A percentile compares a stretch with the other conserved stretches of the same genome.
Evolutionary conservation across 1,140 invertebrate genomes (phyloP).

Genomic region (Zaprionus inermis): DNA sequence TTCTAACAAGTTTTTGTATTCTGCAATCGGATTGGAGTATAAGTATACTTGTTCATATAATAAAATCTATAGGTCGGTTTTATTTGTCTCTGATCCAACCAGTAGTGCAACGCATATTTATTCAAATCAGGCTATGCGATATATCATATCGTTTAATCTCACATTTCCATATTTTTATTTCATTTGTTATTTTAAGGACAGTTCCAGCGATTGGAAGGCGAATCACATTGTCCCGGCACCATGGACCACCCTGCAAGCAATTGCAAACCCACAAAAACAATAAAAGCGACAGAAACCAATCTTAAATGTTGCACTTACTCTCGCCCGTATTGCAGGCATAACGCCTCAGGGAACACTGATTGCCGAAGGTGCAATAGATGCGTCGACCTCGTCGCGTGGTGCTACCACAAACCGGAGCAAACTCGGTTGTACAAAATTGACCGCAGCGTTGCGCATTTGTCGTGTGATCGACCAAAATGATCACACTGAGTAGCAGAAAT

Average conservation of each 20-base stretch:
- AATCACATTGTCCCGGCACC: background rate
- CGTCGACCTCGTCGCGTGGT: background rate
- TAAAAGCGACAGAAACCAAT: background rate
- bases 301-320: background rate
- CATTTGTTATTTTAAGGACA: background rate
- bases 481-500: background rate
- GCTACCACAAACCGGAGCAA: constrained; percentile 1
- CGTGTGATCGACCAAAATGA: background rate
- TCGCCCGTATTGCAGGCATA: background rate
- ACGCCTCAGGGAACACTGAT: background rate
- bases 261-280: background rate
- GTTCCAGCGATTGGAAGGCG: background rate
- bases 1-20: background rate
- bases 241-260: background rate
- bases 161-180: too few relatives aligned
- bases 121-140: too few relatives aligned
- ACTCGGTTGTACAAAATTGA: background rate
- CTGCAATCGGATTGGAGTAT: too few relatives aligned
- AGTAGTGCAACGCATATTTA: too few relatives aligned
- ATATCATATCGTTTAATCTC: too few relatives aligned
- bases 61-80: too few relatives aligned
- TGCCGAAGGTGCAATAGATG: background rate
- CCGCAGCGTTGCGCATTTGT: background rate
- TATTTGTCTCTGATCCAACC: too few relatives aligned
- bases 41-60: too few relatives aligned